Conservation (phyloP, 1,140 invertebrate genomes). For the Dryas iulia region DNA sequence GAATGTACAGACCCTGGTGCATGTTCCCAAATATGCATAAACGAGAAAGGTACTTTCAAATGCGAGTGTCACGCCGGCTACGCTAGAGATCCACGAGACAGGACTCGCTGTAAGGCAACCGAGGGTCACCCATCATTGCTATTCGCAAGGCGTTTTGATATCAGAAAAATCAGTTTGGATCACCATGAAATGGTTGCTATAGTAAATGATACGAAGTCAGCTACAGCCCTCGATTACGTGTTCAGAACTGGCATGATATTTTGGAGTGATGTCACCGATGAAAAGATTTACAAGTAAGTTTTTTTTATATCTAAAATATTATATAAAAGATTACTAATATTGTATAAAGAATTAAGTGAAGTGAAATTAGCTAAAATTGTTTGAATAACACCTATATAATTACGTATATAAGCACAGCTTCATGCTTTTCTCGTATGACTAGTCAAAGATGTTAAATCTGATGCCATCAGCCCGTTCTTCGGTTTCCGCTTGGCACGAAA, state of each 20-base stretch:
- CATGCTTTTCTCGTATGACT: no score
- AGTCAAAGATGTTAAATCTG: no score
- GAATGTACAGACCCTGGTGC: constrained; percentile 93
- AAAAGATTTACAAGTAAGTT: constrained; percentile 92
- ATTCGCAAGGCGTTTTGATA: constrained; percentile 91
- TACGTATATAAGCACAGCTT: no score
- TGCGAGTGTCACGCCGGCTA: constrained; percentile 95
- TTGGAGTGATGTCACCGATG: constrained; percentile 95
- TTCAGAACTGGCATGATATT: constrained; percentile 95
- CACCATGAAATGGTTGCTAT: constrained; percentile 94
- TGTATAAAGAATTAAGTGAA: no score
- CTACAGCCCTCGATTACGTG: constrained; percentile 93
- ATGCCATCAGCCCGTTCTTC: no score
- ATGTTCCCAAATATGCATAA: constrained; percentile 96
- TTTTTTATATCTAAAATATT: no score
- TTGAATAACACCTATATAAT: no score
- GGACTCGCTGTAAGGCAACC: constrained; percentile 91
- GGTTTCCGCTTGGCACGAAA: no score
- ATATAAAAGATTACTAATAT: no score
- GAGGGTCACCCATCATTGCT: constrained; percentile 92
- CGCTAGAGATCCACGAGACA: constrained; percentile 89
- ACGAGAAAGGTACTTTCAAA: constrained; percentile 95
- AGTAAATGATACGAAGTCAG: constrained; percentile 92
- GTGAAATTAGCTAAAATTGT: no score
- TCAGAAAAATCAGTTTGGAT: constrained; percentile 93